Evolutionary conservation across 2,797 vertebrate species (phyloP).

Genomic region (Lagorchestes hirsutus): DNA sequence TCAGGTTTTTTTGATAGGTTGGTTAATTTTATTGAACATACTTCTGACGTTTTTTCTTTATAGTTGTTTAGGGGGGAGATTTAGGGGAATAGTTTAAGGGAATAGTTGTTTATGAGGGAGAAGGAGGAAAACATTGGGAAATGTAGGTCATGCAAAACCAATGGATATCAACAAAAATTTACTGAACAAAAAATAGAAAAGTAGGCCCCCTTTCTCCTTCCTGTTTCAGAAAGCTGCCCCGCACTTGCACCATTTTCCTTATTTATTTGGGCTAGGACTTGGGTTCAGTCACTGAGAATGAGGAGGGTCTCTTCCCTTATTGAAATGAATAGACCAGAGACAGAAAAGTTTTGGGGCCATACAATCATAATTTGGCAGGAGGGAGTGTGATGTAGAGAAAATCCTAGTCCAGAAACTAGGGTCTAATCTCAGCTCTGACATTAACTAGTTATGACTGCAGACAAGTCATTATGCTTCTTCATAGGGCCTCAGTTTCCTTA

Average conservation of each 20-base stretch:
- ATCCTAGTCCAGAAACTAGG: background rate
- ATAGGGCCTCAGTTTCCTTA: constrained; percentile 3
- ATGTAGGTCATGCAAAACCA: background rate
- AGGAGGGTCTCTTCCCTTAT: background rate
- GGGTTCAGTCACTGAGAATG: background rate
- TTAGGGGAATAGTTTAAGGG: background rate
- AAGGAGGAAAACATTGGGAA: background rate
- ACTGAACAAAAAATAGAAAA: background rate
- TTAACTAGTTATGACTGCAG: background rate
- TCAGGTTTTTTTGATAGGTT: background rate
- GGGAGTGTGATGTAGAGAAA: background rate
- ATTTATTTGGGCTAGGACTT: background rate
- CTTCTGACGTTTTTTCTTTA: background rate
- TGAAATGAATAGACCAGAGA: background rate
- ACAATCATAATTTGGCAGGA: background rate
- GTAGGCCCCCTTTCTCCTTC: background rate
- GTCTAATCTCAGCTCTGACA: background rate
- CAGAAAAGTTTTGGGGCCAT: background rate
- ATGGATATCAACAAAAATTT: background rate
- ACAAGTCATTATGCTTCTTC: background rate
- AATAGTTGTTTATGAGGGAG: background rate
- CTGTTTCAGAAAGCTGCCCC: background rate
- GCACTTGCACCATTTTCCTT: background rate
- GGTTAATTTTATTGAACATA: background rate
- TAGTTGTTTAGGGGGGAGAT: background rate